Conservation (phyloP, 1,140 invertebrate species). For the Drosophila kohkoa region DNA sequence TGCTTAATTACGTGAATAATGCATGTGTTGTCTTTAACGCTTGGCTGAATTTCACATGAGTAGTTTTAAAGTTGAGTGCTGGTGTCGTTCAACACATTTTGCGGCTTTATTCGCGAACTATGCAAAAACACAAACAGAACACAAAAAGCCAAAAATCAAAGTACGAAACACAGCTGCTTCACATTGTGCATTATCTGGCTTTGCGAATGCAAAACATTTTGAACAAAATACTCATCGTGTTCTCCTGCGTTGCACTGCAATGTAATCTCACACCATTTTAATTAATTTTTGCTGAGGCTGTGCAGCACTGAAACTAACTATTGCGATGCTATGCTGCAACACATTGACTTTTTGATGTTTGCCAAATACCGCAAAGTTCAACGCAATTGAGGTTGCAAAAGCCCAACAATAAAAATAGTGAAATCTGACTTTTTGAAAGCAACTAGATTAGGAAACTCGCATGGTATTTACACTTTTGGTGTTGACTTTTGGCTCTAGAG, state of each 20-base stretch:
- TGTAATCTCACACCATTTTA: slow-evolving; percentile 21
- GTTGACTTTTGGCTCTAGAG: slow-evolving; percentile 26
- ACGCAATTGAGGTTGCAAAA: neutral
- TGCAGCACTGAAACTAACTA: slow-evolving; percentile 20
- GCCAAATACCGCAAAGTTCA: slow-evolving; percentile 30
- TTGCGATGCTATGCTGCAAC: slow-evolving; percentile 13
- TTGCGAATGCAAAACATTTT: neutral
- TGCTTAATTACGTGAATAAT: neutral
- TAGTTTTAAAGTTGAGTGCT: slow-evolving; percentile 2
- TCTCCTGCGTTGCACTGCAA: neutral
- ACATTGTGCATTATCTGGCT: slow-evolving; percentile 1
- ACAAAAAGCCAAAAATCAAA: neutral
- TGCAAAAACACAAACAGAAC: neutral
- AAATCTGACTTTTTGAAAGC: slow-evolving; percentile 19
- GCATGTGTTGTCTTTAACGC: neutral
- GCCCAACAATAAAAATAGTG: neutral
- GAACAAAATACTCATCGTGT: slow-evolving; percentile 2
- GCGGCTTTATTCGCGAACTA: slow-evolving; percentile 4
- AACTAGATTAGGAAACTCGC: slow-evolving; percentile 42
- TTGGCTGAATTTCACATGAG: neutral
- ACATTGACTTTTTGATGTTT: neutral
- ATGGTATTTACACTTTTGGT: slow-evolving; percentile 21
- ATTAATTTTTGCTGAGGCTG: slow-evolving; percentile 40
- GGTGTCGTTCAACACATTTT: slow-evolving; percentile 4
- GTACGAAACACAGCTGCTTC: neutral